A percentile compares a stretch with the other conserved stretches of the same genome.
phyloP scores from a whole-genome alignment of 2,888 invertebrate genomes.

The Melieria picta region DNA sequence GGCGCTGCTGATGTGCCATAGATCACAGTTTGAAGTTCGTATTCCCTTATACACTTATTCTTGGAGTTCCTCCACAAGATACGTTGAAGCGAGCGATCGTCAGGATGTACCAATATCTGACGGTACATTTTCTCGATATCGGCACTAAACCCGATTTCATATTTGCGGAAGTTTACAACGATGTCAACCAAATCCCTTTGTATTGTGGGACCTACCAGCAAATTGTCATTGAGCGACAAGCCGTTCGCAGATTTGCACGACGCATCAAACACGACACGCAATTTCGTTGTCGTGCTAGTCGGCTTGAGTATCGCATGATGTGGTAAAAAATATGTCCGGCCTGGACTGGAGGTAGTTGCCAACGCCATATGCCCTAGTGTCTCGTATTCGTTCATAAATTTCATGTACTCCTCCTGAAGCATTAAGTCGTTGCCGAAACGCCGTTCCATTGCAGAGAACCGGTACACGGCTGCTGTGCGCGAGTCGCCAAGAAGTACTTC shows the following conservation, averaged over 20 bases:
- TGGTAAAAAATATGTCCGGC: slow-evolving; percentile 30
- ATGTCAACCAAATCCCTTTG: slow-evolving; percentile 28
- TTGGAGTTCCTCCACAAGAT: not conserved
- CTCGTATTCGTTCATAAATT: slow-evolving; percentile 18
- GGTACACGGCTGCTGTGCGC: slow-evolving; percentile 4
- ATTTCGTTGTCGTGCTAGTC: no score
- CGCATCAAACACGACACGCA: slow-evolving; percentile 51
- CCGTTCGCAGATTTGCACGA: slow-evolving; percentile 44
- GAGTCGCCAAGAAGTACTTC: slow-evolving; percentile 7
- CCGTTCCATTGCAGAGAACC: slow-evolving; percentile 26
- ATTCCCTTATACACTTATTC: not conserved
- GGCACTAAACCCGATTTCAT: slow-evolving; percentile 11
- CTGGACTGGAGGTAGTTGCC: slow-evolving; percentile 14
- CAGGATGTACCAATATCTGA: slow-evolving; percentile 20
- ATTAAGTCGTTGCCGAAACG: slow-evolving; percentile 11
- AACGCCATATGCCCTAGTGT: slow-evolving; percentile 13
- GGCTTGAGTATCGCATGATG: no score
- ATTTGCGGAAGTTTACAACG: slow-evolving; percentile 25
- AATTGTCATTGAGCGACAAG: slow-evolving; percentile 32
- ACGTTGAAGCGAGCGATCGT: not conserved
- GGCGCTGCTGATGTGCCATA: not conserved
- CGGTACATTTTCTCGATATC: slow-evolving; percentile 33
- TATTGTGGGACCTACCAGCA: slow-evolving; percentile 40
- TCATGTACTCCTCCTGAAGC: slow-evolving; percentile 18
- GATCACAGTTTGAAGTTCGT: not conserved